Conservation (phyloP, 2,113 vertebrate genomes). For the Gymnocephalus cernua region DNA sequence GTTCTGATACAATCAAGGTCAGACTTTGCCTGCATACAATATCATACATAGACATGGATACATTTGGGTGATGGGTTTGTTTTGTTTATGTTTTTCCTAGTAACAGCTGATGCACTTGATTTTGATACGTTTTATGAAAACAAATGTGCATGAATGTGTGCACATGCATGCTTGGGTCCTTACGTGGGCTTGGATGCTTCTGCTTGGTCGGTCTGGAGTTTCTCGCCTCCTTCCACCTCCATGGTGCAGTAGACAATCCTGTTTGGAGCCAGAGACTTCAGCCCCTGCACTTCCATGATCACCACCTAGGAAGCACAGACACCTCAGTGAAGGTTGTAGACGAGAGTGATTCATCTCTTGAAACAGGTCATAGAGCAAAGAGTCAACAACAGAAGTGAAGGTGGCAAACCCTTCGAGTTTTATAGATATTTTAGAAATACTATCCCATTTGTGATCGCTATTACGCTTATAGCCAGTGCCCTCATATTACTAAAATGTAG, state of each 20-base stretch:
- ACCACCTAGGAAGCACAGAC: conserved; percentile 88
- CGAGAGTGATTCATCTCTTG: conserved; percentile 49
- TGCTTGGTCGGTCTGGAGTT: conserved; percentile 98
- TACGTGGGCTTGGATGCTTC: conserved; percentile 99
- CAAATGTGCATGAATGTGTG: not conserved
- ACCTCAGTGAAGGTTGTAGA: conserved; percentile 44
- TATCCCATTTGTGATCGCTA: not conserved
- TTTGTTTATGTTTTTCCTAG: not conserved
- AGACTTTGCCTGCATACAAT: not conserved
- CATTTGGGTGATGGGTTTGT: not conserved
- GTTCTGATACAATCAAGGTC: not conserved
- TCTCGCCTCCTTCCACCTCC: conserved; percentile 99
- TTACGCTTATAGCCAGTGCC: not conserved
- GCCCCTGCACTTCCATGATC: conserved; percentile 98
- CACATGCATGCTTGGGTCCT: conserved; percentile 62
- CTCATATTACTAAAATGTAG: conserved; percentile 19
- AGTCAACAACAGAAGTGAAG: conserved; percentile 12
- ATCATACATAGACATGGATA: not conserved
- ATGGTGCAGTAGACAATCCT: conserved; percentile 99
- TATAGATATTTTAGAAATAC: conserved; percentile 16
- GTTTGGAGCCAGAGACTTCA: conserved; percentile 98
- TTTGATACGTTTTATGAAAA: not conserved
- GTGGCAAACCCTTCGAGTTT: conserved; percentile 11
- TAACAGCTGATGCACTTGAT: not conserved
- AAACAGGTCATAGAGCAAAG: conserved; percentile 9